A percentile compares a stretch with the other conserved stretches of the same genome.
Evolutionary conservation across 2,888 invertebrate genomes (phyloP).

Genomic region (Antheraea yamamai): DNA sequence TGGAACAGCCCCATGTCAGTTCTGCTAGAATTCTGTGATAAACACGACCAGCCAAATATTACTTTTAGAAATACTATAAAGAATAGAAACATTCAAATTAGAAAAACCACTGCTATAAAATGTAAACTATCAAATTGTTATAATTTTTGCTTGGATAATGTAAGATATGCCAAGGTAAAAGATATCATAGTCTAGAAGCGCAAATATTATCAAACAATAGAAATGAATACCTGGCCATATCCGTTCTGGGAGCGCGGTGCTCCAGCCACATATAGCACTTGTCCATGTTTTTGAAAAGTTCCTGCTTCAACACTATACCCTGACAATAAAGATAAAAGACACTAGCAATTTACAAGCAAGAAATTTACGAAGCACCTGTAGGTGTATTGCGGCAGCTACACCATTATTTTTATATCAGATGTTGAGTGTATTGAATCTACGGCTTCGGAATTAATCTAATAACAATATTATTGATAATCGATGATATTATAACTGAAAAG

Average conservation of each 20-base stretch:
- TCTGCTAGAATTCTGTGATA: too few relatives aligned
- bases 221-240: slow-evolving; percentile 58
- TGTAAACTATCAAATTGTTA: not conserved
- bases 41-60: too few relatives aligned
- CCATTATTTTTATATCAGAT: too few relatives aligned
- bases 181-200: not conserved
- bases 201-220: not conserved
- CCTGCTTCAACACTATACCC: slow-evolving; percentile 82
- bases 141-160: not conserved
- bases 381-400: too few relatives aligned
- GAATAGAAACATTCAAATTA: not conserved
- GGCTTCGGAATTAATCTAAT: too few relatives aligned
- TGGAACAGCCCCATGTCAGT: too few relatives aligned
- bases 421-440: too few relatives aligned
- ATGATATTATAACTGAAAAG: too few relatives aligned
- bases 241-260: slow-evolving; percentile 75
- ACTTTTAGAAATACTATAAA: too few relatives aligned
- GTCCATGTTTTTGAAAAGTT: slow-evolving; percentile 59
- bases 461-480: too few relatives aligned
- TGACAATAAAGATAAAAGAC: slow-evolving; percentile 33
- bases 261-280: slow-evolving; percentile 71
- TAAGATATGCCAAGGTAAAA: too few relatives aligned
- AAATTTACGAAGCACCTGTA: too few relatives aligned
- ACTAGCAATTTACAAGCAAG: not conserved
- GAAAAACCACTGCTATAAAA: not conserved